These are phyloP conservation scores for Eulimnadia texana DNA, from an alignment of 1,140 invertebrate genomes.

Conservation along the genomic window DNA sequence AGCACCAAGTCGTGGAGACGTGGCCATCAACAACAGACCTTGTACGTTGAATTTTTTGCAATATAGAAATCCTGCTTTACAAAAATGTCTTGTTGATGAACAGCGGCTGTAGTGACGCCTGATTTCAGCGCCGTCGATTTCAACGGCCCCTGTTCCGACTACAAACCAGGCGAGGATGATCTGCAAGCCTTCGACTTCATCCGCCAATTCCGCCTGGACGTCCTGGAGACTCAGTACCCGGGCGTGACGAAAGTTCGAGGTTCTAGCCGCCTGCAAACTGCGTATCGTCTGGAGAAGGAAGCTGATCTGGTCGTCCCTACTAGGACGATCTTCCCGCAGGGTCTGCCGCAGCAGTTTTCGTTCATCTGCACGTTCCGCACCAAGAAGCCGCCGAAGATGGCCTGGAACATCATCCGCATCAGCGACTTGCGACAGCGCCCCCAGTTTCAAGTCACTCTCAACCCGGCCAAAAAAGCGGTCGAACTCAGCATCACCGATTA, in stretches of 20 bases:
- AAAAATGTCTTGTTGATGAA: neutral
- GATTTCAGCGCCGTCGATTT: slow-evolving; percentile 15
- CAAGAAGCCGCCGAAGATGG: slow-evolving; percentile 37
- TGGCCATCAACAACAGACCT: neutral
- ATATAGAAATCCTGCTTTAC: neutral
- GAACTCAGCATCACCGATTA: slow-evolving; percentile 45
- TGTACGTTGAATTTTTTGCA: too few relatives aligned
- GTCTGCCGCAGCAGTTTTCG: slow-evolving; percentile 54
- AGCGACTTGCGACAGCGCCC: slow-evolving; percentile 39
- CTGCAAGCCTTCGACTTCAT: slow-evolving; percentile 65
- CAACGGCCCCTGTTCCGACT: slow-evolving; percentile 41
- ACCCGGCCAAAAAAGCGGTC: slow-evolving; percentile 42
- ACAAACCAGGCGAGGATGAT: slow-evolving; percentile 53
- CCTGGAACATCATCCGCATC: slow-evolving; percentile 56
- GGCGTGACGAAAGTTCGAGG: slow-evolving; percentile 53
- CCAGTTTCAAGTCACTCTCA: slow-evolving; percentile 50
- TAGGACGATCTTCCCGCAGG: slow-evolving; percentile 48
- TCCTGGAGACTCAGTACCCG: slow-evolving; percentile 39
- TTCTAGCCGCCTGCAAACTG: slow-evolving; percentile 55
- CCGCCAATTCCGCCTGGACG: slow-evolving; percentile 51
- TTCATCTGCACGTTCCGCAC: slow-evolving; percentile 49
- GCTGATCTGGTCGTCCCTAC: slow-evolving; percentile 53
- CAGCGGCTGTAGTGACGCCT: neutral
- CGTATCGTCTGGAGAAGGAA: slow-evolving; percentile 52
- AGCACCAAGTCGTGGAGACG: neutral